Base-by-base conservation (phyloP, 2,113 vertebrate genomes). In the Ciconia boyciana region DNA sequence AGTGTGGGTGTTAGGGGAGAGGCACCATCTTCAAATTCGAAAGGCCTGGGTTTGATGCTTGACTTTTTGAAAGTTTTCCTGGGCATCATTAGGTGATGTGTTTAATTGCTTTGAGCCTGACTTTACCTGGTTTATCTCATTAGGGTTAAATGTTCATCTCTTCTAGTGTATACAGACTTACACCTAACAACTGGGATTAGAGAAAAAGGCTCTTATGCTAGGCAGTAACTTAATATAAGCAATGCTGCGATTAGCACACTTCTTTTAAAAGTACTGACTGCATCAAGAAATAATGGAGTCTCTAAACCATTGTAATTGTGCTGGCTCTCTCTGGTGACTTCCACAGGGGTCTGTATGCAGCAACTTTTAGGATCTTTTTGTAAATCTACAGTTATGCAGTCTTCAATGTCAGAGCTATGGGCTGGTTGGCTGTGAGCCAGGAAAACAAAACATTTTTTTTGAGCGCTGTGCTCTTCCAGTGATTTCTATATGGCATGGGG, bases 31-130 rank as follows among this genome's bases (percentile, higher is more conserved):
- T 78, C 36, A 46, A 34, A 62, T 86, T 74, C 74, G 76, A 72
- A 83, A 82, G 41, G 57, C 41, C 19, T 82, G 13, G 34, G 28
- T 78, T 84, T 76, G 34, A 39, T 65, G 57, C 20, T 82, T 91
- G 77, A 34, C 43, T 84, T 58, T 9, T 34, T 62, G 44, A 57
- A 96, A 85, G 49, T 81, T 90, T 95, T 87, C 16, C 41, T 48
- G 65, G 48, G 34, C 49, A 44, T 75, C 31, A 29, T 72, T 72
- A 52, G 24, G 34, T 77, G 64, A 90, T 1, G 1, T 16, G 24
- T 72, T 93, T 95, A 79, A 93, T 69, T 95, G 44, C 49, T 85
- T 72, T 78, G 52, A 83, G 60, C 36, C 91, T 66, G 58, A 74
- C 13, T 80, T 92, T 92, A 60, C 22, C 46, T 26, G 4, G 18